Base-by-base conservation (phyloP, 2,797 vertebrate species). In the Simalia tracyae region DNA sequence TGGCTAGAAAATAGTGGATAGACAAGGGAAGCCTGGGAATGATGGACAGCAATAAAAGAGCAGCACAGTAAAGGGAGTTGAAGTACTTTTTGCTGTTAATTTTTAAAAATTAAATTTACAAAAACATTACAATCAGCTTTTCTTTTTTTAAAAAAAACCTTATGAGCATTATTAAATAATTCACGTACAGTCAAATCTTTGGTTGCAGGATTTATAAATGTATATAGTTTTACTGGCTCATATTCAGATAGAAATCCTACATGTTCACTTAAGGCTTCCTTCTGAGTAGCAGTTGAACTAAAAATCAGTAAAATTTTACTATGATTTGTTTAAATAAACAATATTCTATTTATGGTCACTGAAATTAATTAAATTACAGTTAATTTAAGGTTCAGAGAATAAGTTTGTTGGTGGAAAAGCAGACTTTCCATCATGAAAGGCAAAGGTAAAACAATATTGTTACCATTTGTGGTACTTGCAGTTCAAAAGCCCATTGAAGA, bases 401-500 rank as follows among this genome's bases (percentile, higher is more conserved):
- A 28, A 6, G 50, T 59, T 22, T 86, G 86, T 50, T 26, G 36
- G 10, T 76, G 57, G 50, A 87, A 5, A 86, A 86, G 28, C 2
- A 31, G 10, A 63, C 36, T 59, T 64, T 81, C 28, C 59, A 15
- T 50, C 31, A 59, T 0, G 26, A 15, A 68, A 87, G 68, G 0
- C 12, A 6, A 19, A 17, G 85, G 72, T 3, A 84, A 60, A 61
- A 5, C 8, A 15, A 46, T 17, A 84, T 92, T 93, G 24, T 97
- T 97, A 99, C 99, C 99, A 98, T 98, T 97, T 98, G 89, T 99
- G 98, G 97, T 98, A 98, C 96, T 98, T 99, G 98, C 98, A 98
- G 98, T 98, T 99, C 54, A 99, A 98, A 72, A 99, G 98, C 9
- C 99, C 98, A 0, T 99, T 99, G 95, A 99, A 99, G 96, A 99